phyloP scores from a whole-genome alignment of 2,888 invertebrate species.

The Lasioglossum marginatum region DNA sequence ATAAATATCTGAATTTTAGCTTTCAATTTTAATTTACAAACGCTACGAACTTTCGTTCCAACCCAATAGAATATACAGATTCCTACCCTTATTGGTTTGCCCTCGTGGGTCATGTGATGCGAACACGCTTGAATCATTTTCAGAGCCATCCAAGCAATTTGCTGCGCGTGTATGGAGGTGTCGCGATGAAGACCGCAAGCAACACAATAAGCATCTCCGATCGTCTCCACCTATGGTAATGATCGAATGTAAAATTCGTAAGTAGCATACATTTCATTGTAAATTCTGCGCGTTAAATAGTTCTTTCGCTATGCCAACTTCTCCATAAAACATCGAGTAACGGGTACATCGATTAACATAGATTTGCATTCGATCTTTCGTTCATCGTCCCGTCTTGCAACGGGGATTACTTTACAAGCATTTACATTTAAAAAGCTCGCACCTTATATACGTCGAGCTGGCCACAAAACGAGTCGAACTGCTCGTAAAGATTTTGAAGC shows the following conservation, averaged over 20 bases:
- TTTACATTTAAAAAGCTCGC: constrained; percentile 22
- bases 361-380: not conserved
- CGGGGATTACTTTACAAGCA: not conserved
- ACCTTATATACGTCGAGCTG: constrained; percentile 98
- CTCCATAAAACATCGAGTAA: not conserved
- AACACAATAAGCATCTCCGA: constrained; percentile 98
- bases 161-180: constrained; percentile 95
- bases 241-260: constrained; percentile 76
- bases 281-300: not conserved
- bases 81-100: constrained; percentile 93
- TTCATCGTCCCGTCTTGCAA: not conserved
- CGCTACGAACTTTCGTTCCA: too few species aligned
- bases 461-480: constrained; percentile 96
- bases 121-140: constrained; percentile 97
- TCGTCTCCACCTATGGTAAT: constrained; percentile 93
- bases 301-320: not conserved
- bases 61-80: not conserved
- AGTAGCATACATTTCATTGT: not conserved
- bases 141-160: constrained; percentile 98
- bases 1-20: too few species aligned
- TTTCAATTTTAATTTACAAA: too few species aligned
- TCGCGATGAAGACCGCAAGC: constrained; percentile 96
- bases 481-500: constrained; percentile 96
- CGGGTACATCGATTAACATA: not conserved
- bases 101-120: constrained; percentile 95